Conservation (phyloP, 2,888 invertebrate species). For the Venustoraphidia nigricollis region DNA sequence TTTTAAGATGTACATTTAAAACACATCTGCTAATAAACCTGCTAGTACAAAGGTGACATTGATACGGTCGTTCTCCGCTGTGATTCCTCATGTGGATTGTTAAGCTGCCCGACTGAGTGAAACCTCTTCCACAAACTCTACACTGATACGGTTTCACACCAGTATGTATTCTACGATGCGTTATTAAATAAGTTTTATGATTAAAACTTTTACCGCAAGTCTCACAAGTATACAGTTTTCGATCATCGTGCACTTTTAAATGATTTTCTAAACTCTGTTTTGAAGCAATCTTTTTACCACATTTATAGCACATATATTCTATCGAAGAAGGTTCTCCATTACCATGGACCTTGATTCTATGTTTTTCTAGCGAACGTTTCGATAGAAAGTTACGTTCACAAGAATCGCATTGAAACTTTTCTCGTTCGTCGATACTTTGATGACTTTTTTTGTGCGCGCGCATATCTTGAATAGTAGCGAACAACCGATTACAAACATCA, state of each 20-base stretch:
- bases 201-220: slow-evolving; percentile 5
- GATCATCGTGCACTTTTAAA: slow-evolving; percentile 1
- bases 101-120: slow-evolving; percentile 32
- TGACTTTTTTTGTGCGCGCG: no score
- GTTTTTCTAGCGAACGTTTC: neutral
- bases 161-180: slow-evolving; percentile 1
- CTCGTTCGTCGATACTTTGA: no score
- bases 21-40: neutral
- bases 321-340: no score
- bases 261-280: slow-evolving; percentile 1
- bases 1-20: neutral
- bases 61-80: slow-evolving; percentile 26
- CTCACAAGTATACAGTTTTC: slow-evolving; percentile 1
- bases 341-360: neutral
- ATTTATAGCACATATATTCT: neutral
- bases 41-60: neutral
- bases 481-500: no score
- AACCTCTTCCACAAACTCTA: slow-evolving; percentile 31
- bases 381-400: neutral
- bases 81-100: slow-evolving; percentile 24
- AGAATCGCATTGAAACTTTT: neutral
- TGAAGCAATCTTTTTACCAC: slow-evolving; percentile 1
- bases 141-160: slow-evolving; percentile 15
- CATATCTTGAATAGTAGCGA: no score
- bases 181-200: slow-evolving; percentile 2